Conservation (phyloP, 2,113 vertebrate genomes). For the Acrocephalus kingi region DNA sequence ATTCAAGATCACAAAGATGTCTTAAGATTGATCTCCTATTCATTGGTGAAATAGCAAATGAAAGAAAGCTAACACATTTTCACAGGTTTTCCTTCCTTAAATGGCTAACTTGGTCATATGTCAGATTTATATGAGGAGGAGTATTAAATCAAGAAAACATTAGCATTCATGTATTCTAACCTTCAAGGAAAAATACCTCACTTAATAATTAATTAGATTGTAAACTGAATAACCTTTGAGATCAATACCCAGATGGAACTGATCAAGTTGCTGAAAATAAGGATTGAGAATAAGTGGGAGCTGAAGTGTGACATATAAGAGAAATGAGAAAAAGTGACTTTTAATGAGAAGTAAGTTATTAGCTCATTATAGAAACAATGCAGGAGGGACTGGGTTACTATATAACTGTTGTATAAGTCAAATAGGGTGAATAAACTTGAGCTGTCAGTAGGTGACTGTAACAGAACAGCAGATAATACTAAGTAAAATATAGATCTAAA, state of each 20-base stretch:
- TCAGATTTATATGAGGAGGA: neutral
- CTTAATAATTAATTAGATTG: neutral
- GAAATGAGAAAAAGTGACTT: neutral
- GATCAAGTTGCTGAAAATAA: neutral
- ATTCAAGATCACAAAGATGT: neutral
- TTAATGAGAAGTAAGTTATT: slow-evolving; percentile 5
- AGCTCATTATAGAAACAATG: slow-evolving; percentile 3
- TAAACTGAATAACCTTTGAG: neutral
- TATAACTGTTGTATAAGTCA: neutral
- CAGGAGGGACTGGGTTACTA: neutral
- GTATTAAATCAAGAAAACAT: neutral
- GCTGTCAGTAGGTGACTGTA: neutral
- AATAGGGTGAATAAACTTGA: neutral
- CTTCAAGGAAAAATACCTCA: neutral
- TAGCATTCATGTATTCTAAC: neutral
- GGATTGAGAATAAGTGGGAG: neutral
- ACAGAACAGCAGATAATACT: neutral
- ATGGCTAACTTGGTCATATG: neutral
- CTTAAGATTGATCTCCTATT: neutral
- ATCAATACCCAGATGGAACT: neutral
- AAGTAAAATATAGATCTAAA: neutral
- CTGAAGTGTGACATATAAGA: neutral
- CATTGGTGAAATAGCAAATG: neutral
- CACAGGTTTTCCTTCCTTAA: neutral
- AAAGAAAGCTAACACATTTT: neutral